Conservation (phyloP, 92 coral and sea anemone genomes). For the Galaxea fascicularis region DNA sequence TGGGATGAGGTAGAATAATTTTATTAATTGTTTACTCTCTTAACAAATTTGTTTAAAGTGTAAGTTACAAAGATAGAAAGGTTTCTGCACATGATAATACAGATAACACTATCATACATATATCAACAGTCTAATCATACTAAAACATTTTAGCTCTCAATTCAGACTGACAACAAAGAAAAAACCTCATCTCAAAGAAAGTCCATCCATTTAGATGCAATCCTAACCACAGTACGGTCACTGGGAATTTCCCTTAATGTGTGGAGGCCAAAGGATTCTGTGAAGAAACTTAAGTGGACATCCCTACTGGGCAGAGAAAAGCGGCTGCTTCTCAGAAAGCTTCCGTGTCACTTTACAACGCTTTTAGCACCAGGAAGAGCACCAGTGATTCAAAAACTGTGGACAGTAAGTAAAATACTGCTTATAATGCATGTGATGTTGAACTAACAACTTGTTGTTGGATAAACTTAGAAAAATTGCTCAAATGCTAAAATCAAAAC, state of each 20-base stretch:
- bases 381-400: slow-evolving; percentile 9
- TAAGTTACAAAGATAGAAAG: too few species aligned
- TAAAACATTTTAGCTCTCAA: too few species aligned
- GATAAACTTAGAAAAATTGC: not conserved
- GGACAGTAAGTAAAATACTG: slow-evolving; percentile 23
- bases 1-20: slow-evolving; percentile 1
- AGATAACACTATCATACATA: too few species aligned
- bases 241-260: slow-evolving; percentile 40
- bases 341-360: slow-evolving; percentile 10
- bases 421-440: not conserved
- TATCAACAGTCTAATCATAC: too few species aligned
- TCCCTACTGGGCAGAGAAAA: slow-evolving; percentile 38
- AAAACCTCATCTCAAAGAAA: slow-evolving; percentile 40
- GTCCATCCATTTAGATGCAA: slow-evolving; percentile 33
- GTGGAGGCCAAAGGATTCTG: slow-evolving; percentile 30
- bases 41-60: not conserved
- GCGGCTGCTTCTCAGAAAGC: slow-evolving; percentile 16
- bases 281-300: slow-evolving; percentile 37
- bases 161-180: slow-evolving; percentile 47
- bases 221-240: slow-evolving; percentile 22
- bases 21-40: not conserved
- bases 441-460: not conserved
- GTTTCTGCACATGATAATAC: too few species aligned
- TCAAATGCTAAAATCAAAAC: not conserved
- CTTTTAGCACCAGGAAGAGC: slow-evolving; percentile 1